Percentiles rank a stretch among this genome's conserved stretches.
These are phyloP conservation scores for Trachurus trachurus DNA, from an alignment of 2,797 vertebrate genomes.

Conservation along the genomic window DNA sequence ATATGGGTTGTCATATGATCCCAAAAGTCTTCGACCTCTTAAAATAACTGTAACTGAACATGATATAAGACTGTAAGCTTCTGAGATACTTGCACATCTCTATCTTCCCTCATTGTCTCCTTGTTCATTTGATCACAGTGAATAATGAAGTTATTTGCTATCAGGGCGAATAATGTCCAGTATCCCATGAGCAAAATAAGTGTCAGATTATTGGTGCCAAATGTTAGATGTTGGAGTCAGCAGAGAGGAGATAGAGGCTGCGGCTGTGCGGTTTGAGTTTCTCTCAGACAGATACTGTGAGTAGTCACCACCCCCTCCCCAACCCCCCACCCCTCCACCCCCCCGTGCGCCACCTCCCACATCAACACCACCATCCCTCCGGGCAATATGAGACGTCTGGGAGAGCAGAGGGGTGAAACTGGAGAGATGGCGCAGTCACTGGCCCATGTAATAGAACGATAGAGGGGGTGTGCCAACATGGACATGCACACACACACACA, in stretches of 20 bases:
- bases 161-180: slow-evolving; percentile 11
- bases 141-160: slow-evolving; percentile 20
- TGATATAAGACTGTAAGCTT: neutral
- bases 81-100: neutral
- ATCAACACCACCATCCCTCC: slow-evolving; percentile 74
- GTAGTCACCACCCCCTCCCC: slow-evolving; percentile 60
- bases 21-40: neutral
- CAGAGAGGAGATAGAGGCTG: slow-evolving; percentile 56
- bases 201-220: slow-evolving; percentile 32
- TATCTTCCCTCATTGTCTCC: neutral
- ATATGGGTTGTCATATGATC: neutral
- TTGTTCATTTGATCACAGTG: neutral
- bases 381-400: slow-evolving; percentile 82
- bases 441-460: slow-evolving; percentile 86
- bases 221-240: slow-evolving; percentile 61
- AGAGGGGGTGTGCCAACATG: slow-evolving; percentile 60
- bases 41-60: neutral
- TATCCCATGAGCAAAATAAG: slow-evolving; percentile 26
- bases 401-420: slow-evolving; percentile 81
- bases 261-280: slow-evolving; percentile 57
- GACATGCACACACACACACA: slow-evolving; percentile 26
- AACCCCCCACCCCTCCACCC: slow-evolving; percentile 32
- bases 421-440: slow-evolving; percentile 81
- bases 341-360: slow-evolving; percentile 60
- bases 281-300: slow-evolving; percentile 79